Base-by-base conservation (phyloP, 2,888 invertebrate genomes). In the Caradrina kadenii region DNA sequence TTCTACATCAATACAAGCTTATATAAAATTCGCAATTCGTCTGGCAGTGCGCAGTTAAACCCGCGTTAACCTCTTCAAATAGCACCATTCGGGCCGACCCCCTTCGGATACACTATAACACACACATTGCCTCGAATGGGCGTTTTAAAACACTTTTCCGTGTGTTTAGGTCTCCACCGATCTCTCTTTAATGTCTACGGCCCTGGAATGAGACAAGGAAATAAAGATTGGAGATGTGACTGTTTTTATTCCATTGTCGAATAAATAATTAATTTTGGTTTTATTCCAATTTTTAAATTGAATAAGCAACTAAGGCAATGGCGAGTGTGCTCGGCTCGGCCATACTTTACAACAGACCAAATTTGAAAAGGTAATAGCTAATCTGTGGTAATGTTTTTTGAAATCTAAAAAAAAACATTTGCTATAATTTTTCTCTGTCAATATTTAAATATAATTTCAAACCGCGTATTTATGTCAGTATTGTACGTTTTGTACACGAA, bases 81-180 rank as follows among this genome's bases (percentile, higher is more conserved):
- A 76, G 76, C 76, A 54, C 73, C 73, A 86, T 84, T 86, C 66
- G 69, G 69, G 48, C 73, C 76, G 72, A 77, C 77, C 76, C 60
- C 86, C 80, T 83, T 83, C 80, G 83, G 82, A 84, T 86, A 84
- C 88, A 87, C 86, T 85, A 75, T 84, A 87, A 89, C 87, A 85
- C 86, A 88, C 85, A 88, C 89, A 89, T 90, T 88, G 78, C 84
- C 73, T 82, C 73, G 86, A 89, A 88, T 89, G 88, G 88, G 80
- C 85, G 85, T 89, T 92, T 91, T 90, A 91, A 92, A 92, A 92
- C 91, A 91, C 90, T 92, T 92, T 90, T 86, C 88, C 89, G 89
- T 92, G 90, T 92, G 90, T 90, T 91, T 90, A 91, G 91, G 90
- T 82, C 81, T 80, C 82, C 79, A 71, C 80, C 83, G 79, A 84